phyloP scores from a whole-genome alignment of 2,888 invertebrate species.

The Mimachlamys varia region DNA sequence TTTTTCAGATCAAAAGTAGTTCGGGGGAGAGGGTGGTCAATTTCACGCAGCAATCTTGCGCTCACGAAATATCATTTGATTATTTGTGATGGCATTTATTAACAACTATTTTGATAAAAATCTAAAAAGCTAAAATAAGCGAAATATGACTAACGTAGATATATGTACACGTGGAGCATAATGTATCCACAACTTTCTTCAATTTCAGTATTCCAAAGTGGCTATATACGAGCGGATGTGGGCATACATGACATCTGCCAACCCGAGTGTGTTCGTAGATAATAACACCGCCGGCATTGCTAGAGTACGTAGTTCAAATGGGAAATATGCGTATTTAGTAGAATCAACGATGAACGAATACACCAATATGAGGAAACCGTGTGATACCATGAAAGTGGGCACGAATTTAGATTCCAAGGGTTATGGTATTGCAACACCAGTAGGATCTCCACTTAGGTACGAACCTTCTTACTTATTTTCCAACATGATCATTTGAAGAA shows the following conservation, averaged over 20 bases:
- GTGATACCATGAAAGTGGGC: conserved; percentile 86
- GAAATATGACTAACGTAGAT: too few species aligned
- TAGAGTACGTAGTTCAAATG: conserved; percentile 87
- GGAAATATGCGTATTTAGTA: conserved; percentile 83
- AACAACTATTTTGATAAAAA: too few species aligned
- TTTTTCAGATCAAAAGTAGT: too few species aligned
- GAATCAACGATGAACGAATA: conserved; percentile 88
- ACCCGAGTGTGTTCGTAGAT: conserved; percentile 87
- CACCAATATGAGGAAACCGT: conserved; percentile 92
- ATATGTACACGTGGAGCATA: too few species aligned
- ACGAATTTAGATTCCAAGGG: conserved; percentile 92
- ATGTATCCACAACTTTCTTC: too few species aligned
- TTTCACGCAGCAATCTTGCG: too few species aligned
- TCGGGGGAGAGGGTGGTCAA: too few species aligned
- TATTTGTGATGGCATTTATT: too few species aligned
- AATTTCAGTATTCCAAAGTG: conserved; percentile 90
- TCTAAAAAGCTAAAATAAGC: too few species aligned
- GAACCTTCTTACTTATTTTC: too few species aligned
- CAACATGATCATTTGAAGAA: too few species aligned
- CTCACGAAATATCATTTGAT: too few species aligned
- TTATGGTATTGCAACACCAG: conserved; percentile 91
- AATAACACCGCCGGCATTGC: conserved; percentile 92
- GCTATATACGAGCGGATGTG: conserved; percentile 95
- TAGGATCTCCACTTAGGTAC: conserved; percentile 70
- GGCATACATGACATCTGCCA: conserved; percentile 93